Percentiles rank a stretch among this genome's conserved stretches.
Evolutionary conservation across 2,113 vertebrate species (phyloP).

Genomic region (Dermatemys mawii): DNA sequence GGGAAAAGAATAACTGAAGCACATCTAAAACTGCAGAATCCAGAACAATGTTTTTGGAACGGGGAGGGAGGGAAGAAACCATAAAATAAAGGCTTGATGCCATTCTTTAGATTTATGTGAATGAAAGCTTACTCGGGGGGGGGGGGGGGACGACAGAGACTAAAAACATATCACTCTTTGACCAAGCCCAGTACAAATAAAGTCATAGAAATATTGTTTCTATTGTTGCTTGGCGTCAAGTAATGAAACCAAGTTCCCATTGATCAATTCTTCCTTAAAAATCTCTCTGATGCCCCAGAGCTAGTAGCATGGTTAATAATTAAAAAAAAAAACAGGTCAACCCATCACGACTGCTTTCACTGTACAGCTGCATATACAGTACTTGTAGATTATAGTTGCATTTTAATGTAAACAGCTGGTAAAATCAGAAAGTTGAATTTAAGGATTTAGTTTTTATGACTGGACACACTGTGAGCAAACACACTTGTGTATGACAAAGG

Average conservation of each 20-base stretch:
- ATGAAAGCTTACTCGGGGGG: neutral
- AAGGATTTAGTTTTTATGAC: neutral
- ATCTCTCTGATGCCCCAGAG: neutral
- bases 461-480: neutral
- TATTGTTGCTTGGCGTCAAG: neutral
- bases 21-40: slow-evolving; percentile 36
- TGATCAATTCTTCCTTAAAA: rapidly evolving
- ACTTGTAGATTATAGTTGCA: neutral
- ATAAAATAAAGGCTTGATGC: neutral
- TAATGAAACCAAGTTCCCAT: neutral
- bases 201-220: neutral
- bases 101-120: neutral
- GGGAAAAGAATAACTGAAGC: slow-evolving; percentile 22
- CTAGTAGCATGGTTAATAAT: neutral
- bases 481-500: neutral
- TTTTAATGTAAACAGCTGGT: neutral
- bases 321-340: neutral
- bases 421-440: neutral
- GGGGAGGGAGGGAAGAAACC: neutral
- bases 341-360: neutral
- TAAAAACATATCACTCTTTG: neutral
- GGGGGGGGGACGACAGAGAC: neutral
- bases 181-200: neutral
- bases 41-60: neutral
- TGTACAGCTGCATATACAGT: neutral